A percentile compares a stretch with the other conserved stretches of the same genome.
These are phyloP conservation scores for Drosophila sechellia DNA, from an alignment of 1,140 invertebrate species.

Conservation along the genomic window DNA sequence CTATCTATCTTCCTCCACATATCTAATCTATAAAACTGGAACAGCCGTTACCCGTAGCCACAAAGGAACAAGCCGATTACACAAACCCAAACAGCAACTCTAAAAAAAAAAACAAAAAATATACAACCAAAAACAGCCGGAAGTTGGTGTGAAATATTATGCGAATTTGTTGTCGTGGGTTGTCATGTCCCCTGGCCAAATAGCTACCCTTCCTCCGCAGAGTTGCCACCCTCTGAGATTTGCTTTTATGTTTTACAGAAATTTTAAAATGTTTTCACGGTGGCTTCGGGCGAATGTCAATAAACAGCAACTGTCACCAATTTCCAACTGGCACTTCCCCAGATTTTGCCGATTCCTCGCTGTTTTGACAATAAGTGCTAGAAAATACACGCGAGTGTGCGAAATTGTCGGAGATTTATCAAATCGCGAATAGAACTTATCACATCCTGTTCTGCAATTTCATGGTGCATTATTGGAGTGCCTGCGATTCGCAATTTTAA, in stretches of 20 bases:
- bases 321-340: conserved; percentile 12
- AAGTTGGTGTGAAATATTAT: conserved; percentile 81
- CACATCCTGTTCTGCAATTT: conserved; percentile 53
- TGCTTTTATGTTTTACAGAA: conserved; percentile 79
- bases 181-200: neutral
- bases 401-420: conserved; percentile 79
- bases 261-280: conserved; percentile 83
- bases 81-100: conserved; percentile 22
- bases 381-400: conserved; percentile 66
- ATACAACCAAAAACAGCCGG: conserved; percentile 40
- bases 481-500: conserved; percentile 47
- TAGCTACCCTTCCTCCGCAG: neutral
- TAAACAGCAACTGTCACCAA: conserved; percentile 83
- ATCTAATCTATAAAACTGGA: conserved; percentile 3
- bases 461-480: conserved; percentile 70
- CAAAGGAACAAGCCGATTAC: conserved; percentile 57
- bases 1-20: conserved; percentile 24
- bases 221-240: conserved; percentile 36
- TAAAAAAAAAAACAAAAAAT: conserved; percentile 14
- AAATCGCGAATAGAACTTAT: conserved; percentile 64
- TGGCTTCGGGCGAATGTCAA: conserved; percentile 76
- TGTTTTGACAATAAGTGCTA: conserved; percentile 26
- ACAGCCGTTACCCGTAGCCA: conserved; percentile 44
- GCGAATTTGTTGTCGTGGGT: conserved; percentile 59
- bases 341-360: conserved; percentile 5